Conservation (phyloP, 1,140 invertebrate species). For the Samia ricini region DNA sequence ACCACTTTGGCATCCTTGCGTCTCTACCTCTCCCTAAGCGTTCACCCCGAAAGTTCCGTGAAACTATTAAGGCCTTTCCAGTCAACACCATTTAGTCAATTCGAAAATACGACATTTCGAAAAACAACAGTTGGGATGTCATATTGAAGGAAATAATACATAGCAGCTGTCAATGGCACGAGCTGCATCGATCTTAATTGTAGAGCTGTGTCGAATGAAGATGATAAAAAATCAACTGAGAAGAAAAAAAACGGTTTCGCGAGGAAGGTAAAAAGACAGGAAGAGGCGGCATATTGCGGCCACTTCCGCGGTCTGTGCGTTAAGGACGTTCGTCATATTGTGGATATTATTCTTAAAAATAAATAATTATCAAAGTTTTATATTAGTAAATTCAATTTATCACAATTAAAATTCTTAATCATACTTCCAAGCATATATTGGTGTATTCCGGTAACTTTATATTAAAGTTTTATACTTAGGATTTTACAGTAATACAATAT, state of each 20-base stretch:
- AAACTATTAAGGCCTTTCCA: too few relatives aligned
- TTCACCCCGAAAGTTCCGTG: too few relatives aligned
- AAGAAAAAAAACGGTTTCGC: slow-evolving; percentile 55
- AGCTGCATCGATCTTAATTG: slow-evolving; percentile 23
- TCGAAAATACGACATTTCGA: too few relatives aligned
- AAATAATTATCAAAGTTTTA: neutral
- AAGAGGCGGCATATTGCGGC: slow-evolving; percentile 68
- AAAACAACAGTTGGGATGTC: neutral
- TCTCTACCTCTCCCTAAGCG: too few relatives aligned
- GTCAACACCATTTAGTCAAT: too few relatives aligned
- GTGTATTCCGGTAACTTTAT: too few relatives aligned
- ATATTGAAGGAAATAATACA: neutral
- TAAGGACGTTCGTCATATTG: neutral
- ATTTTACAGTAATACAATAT: too few relatives aligned
- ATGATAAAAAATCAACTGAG: slow-evolving; percentile 34
- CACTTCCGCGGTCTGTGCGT: slow-evolving; percentile 60
- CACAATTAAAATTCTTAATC: too few relatives aligned
- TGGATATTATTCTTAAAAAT: neutral
- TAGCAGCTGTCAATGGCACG: slow-evolving; percentile 42
- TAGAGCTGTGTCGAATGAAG: slow-evolving; percentile 4
- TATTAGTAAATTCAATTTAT: too few relatives aligned
- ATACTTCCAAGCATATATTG: too few relatives aligned
- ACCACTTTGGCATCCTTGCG: too few relatives aligned
- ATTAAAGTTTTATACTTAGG: too few relatives aligned
- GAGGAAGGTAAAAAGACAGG: slow-evolving; percentile 61